A percentile compares a stretch with the other conserved stretches of the same genome.
Conservation (phyloP, 35 echinoderm and acorn worm genomes). For the Eucidaris tribuloides region DNA sequence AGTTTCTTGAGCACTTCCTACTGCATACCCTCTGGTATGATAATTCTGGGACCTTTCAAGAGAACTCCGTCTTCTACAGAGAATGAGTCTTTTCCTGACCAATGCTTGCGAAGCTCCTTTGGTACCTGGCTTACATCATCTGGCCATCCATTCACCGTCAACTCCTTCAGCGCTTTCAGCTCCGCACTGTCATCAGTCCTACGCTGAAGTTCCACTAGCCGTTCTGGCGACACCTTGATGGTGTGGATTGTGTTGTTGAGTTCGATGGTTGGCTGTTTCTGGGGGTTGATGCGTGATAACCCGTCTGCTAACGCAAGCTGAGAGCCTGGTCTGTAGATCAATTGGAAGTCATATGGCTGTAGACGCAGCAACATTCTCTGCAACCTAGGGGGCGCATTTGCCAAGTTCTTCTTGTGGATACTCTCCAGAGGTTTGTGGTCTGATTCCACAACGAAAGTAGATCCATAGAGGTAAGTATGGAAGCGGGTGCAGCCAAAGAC, state of each 20-base stretch:
- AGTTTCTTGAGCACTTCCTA: constrained; percentile 44
- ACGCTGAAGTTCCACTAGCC: neutral
- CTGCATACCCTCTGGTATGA: constrained; percentile 46
- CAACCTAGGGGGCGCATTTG: constrained; percentile 54
- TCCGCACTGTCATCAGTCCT: neutral
- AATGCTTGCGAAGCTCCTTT: constrained; percentile 29
- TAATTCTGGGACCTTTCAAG: constrained; percentile 68
- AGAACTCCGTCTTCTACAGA: constrained; percentile 50
- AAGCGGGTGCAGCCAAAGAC: constrained; percentile 47
- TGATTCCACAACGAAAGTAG: constrained; percentile 48
- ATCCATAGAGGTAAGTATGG: constrained; percentile 57
- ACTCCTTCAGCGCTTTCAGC: neutral
- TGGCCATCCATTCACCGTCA: constrained; percentile 14
- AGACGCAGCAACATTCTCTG: constrained; percentile 56
- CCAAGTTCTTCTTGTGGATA: constrained; percentile 47
- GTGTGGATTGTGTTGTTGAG: constrained; percentile 55
- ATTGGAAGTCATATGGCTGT: constrained; percentile 17
- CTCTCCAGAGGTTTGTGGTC: constrained; percentile 66
- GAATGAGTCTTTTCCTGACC: constrained; percentile 17
- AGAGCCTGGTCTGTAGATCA: constrained; percentile 44
- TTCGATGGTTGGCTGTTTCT: constrained; percentile 37
- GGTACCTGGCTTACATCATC: neutral
- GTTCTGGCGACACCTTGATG: constrained; percentile 11
- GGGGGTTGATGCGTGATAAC: constrained; percentile 38
- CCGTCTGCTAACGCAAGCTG: constrained; percentile 57